Conservation (phyloP, 2,113 vertebrate genomes). For the Ameiurus melas region DNA sequence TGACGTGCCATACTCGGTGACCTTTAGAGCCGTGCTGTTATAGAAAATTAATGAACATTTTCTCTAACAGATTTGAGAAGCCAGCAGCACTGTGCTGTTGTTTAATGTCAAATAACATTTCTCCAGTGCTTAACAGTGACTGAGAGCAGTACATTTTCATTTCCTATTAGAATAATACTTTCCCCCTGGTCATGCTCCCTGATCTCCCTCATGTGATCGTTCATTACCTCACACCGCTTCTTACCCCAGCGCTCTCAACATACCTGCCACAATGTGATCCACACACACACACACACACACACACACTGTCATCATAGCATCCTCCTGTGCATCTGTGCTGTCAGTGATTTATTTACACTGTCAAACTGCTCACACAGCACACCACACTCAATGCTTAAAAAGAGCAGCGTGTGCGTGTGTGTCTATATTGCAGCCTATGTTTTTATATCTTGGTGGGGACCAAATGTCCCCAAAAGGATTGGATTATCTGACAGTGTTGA, state of each 20-base stretch:
- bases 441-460: not conserved
- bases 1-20: not conserved
- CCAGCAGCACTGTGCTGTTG: not conserved
- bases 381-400: conserved; percentile 13
- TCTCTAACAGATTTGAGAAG: not conserved
- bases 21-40: not conserved
- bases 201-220: conserved; percentile 11
- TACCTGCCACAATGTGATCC: not conserved
- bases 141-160: conserved; percentile 9
- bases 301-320: conserved; percentile 5
- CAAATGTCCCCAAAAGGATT: not conserved
- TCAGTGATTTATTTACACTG: conserved; percentile 31
- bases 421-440: conserved; percentile 20
- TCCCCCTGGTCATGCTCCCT: not conserved
- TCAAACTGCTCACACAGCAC: conserved; percentile 22
- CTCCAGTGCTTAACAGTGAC: not conserved
- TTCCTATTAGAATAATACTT: conserved; percentile 4
- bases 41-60: not conserved
- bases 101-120: not conserved
- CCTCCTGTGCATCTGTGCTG: conserved; percentile 16
- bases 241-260: not conserved
- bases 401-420: conserved; percentile 38
- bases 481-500: not conserved
- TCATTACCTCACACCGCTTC: not conserved
- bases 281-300: conserved; percentile 21